Evolutionary conservation across 2,888 invertebrate genomes (phyloP), one percentile per base, ranked within the genome.

Genomic region (Amphipoea lucens): DNA sequence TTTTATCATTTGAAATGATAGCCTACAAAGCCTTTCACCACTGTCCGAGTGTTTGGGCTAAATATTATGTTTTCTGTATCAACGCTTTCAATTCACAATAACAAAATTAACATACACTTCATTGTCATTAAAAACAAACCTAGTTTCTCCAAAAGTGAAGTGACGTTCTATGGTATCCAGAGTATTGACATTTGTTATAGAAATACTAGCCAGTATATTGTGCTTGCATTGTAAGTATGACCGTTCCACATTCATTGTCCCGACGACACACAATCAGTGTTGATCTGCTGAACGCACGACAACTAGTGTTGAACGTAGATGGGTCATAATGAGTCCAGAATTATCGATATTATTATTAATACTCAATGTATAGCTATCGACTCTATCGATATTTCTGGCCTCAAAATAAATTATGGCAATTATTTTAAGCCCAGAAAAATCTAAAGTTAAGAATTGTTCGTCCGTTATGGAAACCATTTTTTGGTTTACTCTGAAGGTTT

Each of bases 241-340:
- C 76, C 78, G 86, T 81, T 79, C 83, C 57, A 87, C 84, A 89
- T 86, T 89, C 82, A 87, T 87, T 88, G 80, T 82, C 68, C 74
- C 62, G 76, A 76, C 74, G 67, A 57, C 77, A 74, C 14, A 82
- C 78, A 85, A 83, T 78, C 81, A 69, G 54, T 81, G 77, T 79
- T 76, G 86, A 83, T 85, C 76, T 80, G 69, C 70, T 75, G 57
- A 84, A 84, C 70, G 72, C 76, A 83, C 80, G 83, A 78, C 78
- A 66, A 45, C 66, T 85, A 79, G 87, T 60, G 79, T 42, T 82
- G 83, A 12, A 23, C 51, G 14, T 40, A 20, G 36, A 51, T 36
- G 23, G 57, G 57, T 20, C 51, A n/a, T 40, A 12, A 23, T 66
- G 1, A n/a, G 9, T n/a, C 54, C 4, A 60, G 36, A 60, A 51